phyloP scores from a whole-genome alignment of 2,888 invertebrate genomes.

The Galerucella pusilla region DNA sequence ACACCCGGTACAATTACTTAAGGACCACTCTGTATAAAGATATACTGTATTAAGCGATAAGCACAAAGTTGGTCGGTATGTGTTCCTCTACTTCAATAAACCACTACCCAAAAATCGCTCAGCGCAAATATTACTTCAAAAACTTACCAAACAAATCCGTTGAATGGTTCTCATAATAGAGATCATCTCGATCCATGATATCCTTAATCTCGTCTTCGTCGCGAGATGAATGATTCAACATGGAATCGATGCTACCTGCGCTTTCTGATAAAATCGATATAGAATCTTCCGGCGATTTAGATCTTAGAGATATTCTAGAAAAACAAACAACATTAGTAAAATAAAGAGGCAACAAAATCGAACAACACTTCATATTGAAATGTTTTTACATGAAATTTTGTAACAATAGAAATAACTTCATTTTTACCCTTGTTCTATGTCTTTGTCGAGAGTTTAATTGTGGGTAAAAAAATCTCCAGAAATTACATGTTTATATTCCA shows the following conservation, averaged over 20 bases:
- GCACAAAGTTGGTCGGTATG: no score
- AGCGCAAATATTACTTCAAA: neutral
- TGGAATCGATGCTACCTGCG: conserved; percentile 87
- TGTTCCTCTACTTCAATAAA: no score
- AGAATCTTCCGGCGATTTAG: conserved; percentile 79
- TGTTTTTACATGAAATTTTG: neutral
- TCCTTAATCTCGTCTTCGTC: conserved; percentile 81
- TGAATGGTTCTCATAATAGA: conserved; percentile 59
- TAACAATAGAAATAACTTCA: no score
- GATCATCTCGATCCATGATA: conserved; percentile 68
- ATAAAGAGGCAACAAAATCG: neutral
- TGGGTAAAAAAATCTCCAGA: no score
- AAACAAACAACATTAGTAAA: neutral
- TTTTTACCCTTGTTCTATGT: no score
- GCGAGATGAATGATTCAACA: conserved; percentile 87
- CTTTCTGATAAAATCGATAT: conserved; percentile 75
- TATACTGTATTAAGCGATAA: no score
- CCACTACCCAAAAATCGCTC: no score
- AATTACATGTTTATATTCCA: no score
- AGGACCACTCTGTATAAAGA: no score
- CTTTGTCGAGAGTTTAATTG: no score
- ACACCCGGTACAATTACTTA: no score
- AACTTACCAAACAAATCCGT: conserved; percentile 57
- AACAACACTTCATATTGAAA: neutral
- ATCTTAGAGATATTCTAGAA: conserved; percentile 77